Evolutionary conservation across 2,797 vertebrate genomes (phyloP).

Genomic region (Periparus ater): DNA sequence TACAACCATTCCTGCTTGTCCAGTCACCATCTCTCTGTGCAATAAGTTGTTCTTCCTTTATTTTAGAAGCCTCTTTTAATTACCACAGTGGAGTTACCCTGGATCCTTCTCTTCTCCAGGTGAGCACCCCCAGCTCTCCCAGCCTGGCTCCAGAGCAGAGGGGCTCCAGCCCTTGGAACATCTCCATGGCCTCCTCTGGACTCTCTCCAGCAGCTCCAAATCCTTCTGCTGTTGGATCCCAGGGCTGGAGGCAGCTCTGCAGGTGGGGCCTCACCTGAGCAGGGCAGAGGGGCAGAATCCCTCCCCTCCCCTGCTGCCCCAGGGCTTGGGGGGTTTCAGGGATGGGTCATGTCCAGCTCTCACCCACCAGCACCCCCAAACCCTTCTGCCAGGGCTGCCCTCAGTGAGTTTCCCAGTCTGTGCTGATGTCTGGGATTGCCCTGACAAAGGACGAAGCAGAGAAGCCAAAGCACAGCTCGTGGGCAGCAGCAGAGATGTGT

Average conservation of each 20-base stretch:
- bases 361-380: neutral
- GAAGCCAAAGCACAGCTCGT: neutral
- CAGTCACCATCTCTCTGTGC: neutral
- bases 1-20: neutral
- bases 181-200: rapidly evolving
- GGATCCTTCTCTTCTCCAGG: neutral
- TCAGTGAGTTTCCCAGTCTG: neutral
- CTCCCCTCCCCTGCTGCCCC: neutral
- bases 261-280: neutral
- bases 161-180: neutral
- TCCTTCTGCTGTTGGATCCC: rapidly evolving
- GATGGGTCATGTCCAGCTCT: neutral
- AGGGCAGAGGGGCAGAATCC: neutral
- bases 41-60: neutral
- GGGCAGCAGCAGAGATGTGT: rapidly evolving
- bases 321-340: neutral
- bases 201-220: rapidly evolving
- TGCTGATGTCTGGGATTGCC: neutral
- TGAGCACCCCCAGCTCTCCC: neutral
- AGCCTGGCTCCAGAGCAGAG: neutral
- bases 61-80: neutral
- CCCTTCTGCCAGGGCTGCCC: neutral
- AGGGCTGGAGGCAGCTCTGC: neutral
- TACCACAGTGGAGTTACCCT: neutral
- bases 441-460: neutral